These are phyloP conservation scores for Campoletis sonorensis DNA, from an alignment of 1,140 invertebrate species.

Conservation along the genomic window DNA sequence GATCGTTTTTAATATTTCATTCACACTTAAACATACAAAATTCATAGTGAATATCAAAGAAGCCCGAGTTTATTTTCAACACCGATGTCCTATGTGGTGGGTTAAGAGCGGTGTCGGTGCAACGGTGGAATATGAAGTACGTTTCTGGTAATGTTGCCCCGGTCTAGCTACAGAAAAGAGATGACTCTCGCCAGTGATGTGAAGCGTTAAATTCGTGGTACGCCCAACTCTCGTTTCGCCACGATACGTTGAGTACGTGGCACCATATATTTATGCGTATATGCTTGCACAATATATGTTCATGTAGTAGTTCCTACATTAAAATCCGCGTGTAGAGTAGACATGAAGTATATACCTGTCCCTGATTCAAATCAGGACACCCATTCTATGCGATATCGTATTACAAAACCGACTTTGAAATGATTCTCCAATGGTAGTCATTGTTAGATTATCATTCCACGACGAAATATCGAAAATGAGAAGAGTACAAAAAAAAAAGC, in stretches of 20 bases:
- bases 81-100: background rate
- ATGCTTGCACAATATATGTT: background rate
- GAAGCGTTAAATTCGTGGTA: constrained; percentile 52
- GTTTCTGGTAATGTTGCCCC: background rate
- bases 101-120: background rate
- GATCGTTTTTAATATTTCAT: background rate
- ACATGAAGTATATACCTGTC: background rate
- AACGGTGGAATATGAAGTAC: background rate
- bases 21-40: background rate
- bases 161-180: constrained; percentile 20
- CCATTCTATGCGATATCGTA: background rate
- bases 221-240: constrained; percentile 4
- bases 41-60: constrained; percentile 45
- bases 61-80: constrained; percentile 29
- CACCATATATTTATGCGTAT: too few species aligned
- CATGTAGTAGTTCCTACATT: too few species aligned
- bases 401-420: constrained; percentile 26
- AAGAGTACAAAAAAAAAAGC: background rate
- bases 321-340: background rate
- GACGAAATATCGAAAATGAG: background rate
- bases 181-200: constrained; percentile 17
- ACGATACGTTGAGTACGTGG: constrained; percentile 5
- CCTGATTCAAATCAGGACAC: background rate
- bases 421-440: constrained; percentile 16
- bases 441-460: background rate